These are phyloP conservation scores for Hemiprocne comata DNA, from an alignment of 2,113 vertebrate species.

Conservation along the genomic window DNA sequence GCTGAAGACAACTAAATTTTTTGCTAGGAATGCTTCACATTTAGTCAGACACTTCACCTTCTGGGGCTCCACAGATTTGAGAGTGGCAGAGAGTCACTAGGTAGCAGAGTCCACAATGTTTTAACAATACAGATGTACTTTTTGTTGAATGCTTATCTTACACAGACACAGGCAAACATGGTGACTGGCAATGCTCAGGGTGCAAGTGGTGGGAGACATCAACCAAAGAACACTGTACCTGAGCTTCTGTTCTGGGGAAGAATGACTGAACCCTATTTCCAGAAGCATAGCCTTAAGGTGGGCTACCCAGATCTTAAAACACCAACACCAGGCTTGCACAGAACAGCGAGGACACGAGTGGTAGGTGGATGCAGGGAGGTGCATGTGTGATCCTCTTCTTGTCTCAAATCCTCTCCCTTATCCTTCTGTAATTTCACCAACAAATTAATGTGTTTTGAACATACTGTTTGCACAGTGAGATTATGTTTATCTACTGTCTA, in stretches of 20 bases:
- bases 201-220: not conserved
- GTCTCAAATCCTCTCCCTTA: not conserved
- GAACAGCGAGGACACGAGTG: not conserved
- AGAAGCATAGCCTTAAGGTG: not conserved
- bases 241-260: not conserved
- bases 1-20: not conserved
- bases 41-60: not conserved
- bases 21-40: not conserved
- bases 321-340: not conserved
- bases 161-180: not conserved
- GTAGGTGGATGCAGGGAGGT: accelerated
- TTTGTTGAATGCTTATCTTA: not conserved
- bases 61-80: not conserved
- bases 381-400: not conserved
- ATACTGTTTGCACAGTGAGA: not conserved
- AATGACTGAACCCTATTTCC: not conserved
- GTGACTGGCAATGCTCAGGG: not conserved
- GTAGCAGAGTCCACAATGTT: not conserved
- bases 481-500: not conserved
- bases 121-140: not conserved
- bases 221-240: not conserved
- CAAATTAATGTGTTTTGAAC: not conserved
- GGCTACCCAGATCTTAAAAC: not conserved
- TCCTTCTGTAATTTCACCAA: not conserved
- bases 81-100: not conserved